Conservation (phyloP, 2,797 vertebrate genomes). For the Synaphobranchus kaupii region DNA sequence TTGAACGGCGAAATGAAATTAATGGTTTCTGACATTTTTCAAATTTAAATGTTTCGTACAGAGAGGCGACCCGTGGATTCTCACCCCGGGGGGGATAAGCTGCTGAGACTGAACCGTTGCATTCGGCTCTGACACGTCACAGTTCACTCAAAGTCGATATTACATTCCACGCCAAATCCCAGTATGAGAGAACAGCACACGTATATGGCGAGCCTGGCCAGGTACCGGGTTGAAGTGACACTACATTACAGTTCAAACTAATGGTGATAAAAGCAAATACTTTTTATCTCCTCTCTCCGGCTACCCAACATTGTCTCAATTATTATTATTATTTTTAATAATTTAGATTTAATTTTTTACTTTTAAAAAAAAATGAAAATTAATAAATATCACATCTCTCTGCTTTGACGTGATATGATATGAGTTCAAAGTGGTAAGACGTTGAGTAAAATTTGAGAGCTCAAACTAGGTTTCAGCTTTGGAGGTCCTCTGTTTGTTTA, state of each 20-base stretch:
- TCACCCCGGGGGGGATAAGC: background rate
- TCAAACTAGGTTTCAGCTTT: too few relatives aligned
- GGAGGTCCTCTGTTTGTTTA: too few relatives aligned
- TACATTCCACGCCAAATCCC: background rate
- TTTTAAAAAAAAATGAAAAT: too few relatives aligned
- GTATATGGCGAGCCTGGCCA: background rate
- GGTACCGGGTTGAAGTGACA: background rate
- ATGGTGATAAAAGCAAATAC: background rate
- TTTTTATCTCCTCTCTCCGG: too few relatives aligned
- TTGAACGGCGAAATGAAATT: background rate
- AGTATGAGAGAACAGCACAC: background rate
- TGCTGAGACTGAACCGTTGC: background rate
- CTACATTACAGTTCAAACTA: background rate
- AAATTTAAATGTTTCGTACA: background rate
- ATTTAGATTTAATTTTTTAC: background rate
- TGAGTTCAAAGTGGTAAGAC: too few relatives aligned
- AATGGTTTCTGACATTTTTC: background rate
- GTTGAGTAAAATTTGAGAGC: too few relatives aligned
- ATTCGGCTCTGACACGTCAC: background rate
- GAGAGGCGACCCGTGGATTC: background rate
- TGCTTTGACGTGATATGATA: conserved; percentile 13
- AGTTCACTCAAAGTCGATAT: background rate
- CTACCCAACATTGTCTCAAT: background rate
- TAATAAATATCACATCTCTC: background rate
- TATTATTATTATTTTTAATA: background rate